A percentile compares a stretch with the other conserved stretches of the same genome.
These are phyloP conservation scores for Pollenia labialis DNA, from an alignment of 2,888 invertebrate species.

Conservation along the genomic window DNA sequence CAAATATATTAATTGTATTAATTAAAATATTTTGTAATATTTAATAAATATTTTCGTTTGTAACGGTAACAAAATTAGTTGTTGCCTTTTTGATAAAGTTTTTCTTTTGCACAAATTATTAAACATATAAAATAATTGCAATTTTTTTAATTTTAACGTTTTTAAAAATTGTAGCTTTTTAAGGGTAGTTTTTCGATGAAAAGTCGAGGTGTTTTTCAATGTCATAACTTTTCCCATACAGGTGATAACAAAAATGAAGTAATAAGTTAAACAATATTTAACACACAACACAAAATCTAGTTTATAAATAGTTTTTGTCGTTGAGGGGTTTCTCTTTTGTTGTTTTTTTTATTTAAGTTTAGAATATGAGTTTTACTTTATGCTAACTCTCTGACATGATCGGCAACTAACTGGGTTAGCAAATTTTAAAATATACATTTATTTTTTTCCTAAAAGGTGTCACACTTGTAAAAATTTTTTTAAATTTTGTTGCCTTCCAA, in stretches of 20 bases:
- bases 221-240: conserved; percentile 83
- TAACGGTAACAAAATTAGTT: conserved; percentile 70
- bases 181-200: conserved; percentile 61
- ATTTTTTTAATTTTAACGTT: conserved; percentile 79
- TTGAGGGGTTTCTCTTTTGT: not conserved
- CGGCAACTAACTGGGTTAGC: conserved; percentile 36
- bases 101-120: conserved; percentile 82
- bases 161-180: conserved; percentile 67
- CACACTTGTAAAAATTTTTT: not conserved
- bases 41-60: conserved; percentile 73
- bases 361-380: conserved; percentile 24
- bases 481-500: not conserved
- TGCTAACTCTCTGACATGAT: conserved; percentile 72
- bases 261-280: not conserved
- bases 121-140: conserved; percentile 82
- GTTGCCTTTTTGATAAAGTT: conserved; percentile 76
- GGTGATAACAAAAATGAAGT: conserved; percentile 40
- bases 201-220: conserved; percentile 75
- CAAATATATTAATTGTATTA: not conserved
- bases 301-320: conserved; percentile 23
- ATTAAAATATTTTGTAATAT: conserved; percentile 59
- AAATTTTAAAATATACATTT: conserved; percentile 68
- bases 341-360: conserved; percentile 23
- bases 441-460: conserved; percentile 20
- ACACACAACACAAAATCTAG: conserved; percentile 6